Evolutionary conservation across 2,797 vertebrate genomes (phyloP), one percentile per base, ranked within the genome.

Genomic region (Eleutherodactylus coqui): DNA sequence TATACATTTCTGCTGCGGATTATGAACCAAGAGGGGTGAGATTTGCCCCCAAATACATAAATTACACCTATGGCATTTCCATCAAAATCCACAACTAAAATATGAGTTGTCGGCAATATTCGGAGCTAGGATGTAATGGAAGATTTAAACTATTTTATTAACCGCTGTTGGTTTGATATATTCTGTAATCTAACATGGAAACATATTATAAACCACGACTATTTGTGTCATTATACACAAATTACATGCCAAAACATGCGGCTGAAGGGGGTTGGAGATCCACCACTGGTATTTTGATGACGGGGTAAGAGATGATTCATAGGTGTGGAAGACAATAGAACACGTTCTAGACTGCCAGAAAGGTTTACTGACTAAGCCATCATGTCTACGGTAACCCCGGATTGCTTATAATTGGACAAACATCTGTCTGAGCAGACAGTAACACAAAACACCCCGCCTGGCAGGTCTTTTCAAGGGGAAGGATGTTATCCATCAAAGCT

Each of bases 391-490:
- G n/a, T 75, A 60, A 75, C 69, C 81, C 14, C 27, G 34, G 34
- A 58, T 41, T 38, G 47, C 32, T 55, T 82, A 73, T 73, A 73
- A 58, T 60, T 47, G 53, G 53, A 32, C 4, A 75, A n/a, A n/a
- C 51, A 41, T 72, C 67, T 53, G 29, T 70, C n/a, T 19, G 24
- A 75, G 82, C 53, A 75, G 51, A 73, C 32, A 11, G 32, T 70
- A 70, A 53, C 60, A 69, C 5, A 6, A 72, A 32, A 62, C 19
- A 60, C 38, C 36, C 5, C 0, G 17, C n/a, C 55, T 60, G 82
- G 82, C 70, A 47, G 38, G 53, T 62, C n/a, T 75, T 62, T 29
- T 82, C 64, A 82, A 29, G 80, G 47, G 60, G 79, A 49, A 67
- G 79, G 79, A 81, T 36, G 43, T 67, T 34, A 67, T 69, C 13